Percentiles rank a stretch among this genome's conserved stretches.
phyloP scores from a whole-genome alignment of 2,888 invertebrate genomes.

The Lepidocyrtinus sp. region DNA sequence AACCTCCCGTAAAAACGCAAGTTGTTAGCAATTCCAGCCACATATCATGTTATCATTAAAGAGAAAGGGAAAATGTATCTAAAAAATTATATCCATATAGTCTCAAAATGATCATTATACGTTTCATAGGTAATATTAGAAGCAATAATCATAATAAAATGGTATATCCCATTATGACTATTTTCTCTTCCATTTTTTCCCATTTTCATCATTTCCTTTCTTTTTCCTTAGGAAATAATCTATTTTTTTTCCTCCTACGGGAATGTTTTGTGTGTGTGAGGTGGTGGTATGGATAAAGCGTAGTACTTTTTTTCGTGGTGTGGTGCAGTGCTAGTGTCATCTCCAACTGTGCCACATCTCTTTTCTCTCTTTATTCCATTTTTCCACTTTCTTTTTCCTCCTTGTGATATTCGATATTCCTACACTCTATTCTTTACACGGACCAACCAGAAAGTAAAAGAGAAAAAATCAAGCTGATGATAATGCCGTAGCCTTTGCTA shows the following conservation, averaged over 20 bases:
- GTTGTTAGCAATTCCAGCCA: conserved; percentile 6
- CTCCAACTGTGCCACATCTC: conserved; percentile 57
- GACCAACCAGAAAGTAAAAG: too few species aligned
- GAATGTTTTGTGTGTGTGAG: neutral
- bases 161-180: neutral
- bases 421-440: conserved; percentile 7
- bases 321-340: conserved; percentile 45
- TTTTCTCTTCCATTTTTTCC: neutral
- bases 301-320: conserved; percentile 11
- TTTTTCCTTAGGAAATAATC: neutral
- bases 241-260: neutral
- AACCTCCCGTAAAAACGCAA: neutral
- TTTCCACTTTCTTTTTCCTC: conserved; percentile 23
- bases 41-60: neutral
- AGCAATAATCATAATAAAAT: conserved; percentile 7
- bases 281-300: neutral
- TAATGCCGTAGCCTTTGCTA: neutral
- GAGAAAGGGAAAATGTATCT: conserved; percentile 2
- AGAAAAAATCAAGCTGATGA: too few species aligned
- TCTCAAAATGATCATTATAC: neutral
- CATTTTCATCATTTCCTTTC: neutral
- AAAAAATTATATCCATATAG: neutral
- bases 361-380: conserved; percentile 34
- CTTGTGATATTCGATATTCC: conserved; percentile 56
- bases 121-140: neutral